phyloP scores from a whole-genome alignment of 2,797 vertebrate genomes.

The Gymnothorax javanicus region DNA sequence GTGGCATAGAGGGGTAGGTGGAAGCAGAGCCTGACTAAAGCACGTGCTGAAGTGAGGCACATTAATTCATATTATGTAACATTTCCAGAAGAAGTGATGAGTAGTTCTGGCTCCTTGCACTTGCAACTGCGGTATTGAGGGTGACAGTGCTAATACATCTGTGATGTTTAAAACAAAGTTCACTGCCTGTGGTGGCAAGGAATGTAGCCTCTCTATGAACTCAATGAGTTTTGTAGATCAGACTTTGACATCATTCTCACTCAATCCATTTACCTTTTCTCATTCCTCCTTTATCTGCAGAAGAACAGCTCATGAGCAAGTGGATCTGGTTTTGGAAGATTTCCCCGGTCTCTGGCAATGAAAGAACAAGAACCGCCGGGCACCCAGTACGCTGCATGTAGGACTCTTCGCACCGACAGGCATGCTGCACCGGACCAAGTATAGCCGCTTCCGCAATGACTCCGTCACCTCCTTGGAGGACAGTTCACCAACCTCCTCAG shows the following conservation, averaged over 20 bases:
- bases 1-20: conserved; percentile 54
- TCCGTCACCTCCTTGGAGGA: conserved; percentile 83
- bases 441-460: conserved; percentile 89
- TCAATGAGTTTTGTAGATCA: not conserved
- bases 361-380: conserved; percentile 74
- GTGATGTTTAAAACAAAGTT: not conserved
- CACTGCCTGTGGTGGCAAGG: not conserved
- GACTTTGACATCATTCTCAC: not conserved
- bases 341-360: conserved; percentile 74
- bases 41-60: conserved; percentile 12
- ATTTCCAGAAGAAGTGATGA: not conserved
- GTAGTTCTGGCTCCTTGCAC: not conserved
- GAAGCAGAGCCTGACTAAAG: not conserved
- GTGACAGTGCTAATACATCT: not conserved
- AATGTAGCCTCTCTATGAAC: not conserved
- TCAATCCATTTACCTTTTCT: not conserved
- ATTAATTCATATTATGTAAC: not conserved
- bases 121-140: not conserved
- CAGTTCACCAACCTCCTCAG: conserved; percentile 58
- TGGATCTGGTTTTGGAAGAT: conserved; percentile 47
- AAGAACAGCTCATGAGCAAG: conserved; percentile 12
- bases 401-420: conserved; percentile 72
- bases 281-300: conserved; percentile 22
- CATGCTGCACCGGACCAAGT: conserved; percentile 91
- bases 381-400: conserved; percentile 65